Evolutionary conservation across 2,113 vertebrate genomes (phyloP).

Genomic region (Porphyrio hochstetteri): DNA sequence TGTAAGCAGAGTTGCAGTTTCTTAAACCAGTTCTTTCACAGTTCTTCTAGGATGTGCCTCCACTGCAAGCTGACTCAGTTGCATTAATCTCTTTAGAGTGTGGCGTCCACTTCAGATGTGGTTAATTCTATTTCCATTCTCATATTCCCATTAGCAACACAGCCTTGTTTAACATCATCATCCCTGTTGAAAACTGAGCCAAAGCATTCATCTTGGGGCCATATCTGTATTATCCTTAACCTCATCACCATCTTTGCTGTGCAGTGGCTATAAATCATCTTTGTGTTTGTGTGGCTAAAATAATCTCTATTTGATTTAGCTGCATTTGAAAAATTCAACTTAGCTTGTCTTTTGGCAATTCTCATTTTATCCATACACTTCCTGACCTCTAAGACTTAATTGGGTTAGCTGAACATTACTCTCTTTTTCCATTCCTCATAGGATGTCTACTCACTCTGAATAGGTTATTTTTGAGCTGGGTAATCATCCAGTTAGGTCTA

Average conservation of each 20-base stretch:
- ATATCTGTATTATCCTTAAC: constrained; percentile 30
- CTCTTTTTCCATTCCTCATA: constrained; percentile 29
- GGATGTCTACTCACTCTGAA: not conserved
- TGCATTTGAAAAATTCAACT: constrained; percentile 15
- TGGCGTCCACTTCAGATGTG: constrained; percentile 55
- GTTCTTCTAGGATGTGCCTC: constrained; percentile 16
- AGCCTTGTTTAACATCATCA: constrained; percentile 58
- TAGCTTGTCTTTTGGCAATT: constrained; percentile 24
- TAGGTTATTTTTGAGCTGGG: not conserved
- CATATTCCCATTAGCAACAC: constrained; percentile 48
- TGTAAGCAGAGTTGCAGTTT: constrained; percentile 19
- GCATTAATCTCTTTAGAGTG: constrained; percentile 54
- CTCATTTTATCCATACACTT: not conserved
- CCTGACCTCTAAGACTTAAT: constrained; percentile 27
- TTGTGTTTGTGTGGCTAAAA: constrained; percentile 29
- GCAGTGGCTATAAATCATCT: constrained; percentile 16
- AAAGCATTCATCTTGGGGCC: constrained; percentile 54
- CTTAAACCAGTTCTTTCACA: constrained; percentile 13
- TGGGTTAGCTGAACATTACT: not conserved
- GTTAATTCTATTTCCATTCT: constrained; percentile 66
- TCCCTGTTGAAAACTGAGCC: constrained; percentile 28
- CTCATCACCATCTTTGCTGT: not conserved
- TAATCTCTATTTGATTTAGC: constrained; percentile 16
- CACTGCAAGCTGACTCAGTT: constrained; percentile 30
- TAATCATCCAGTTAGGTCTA: not conserved